Base-by-base conservation (phyloP, 2,888 invertebrate species). In the Mycalesis mineus region DNA sequence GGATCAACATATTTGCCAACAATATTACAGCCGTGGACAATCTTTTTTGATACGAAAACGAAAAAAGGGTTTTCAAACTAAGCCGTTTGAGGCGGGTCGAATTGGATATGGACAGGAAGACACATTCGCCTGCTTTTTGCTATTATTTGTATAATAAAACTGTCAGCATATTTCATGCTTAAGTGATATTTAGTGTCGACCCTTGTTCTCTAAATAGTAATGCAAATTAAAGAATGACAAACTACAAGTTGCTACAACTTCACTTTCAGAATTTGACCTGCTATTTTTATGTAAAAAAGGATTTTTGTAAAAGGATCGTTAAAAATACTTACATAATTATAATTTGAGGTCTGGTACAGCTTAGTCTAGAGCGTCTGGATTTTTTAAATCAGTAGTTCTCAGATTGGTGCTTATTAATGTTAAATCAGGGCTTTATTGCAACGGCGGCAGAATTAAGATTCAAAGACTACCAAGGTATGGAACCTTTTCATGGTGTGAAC, bases 11-110 rank as follows among this genome's bases (percentile, higher is more conserved):
- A 84, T 87, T 88, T 87, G 84, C 80, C 81, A 85, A 86, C 78
- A 80, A 80, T 78, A 84, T 81, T 77, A 82, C 82, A 76, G 82
- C 80, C 78, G 80, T 77, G 81, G 84, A 77, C 84, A 82, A 85
- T 86, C 82, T 78, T 82, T 82, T 74, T 77, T 80, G 82, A 82
- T 82, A 84, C 77, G 82, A 84, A 84, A 87, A 86, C 77, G 81
- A 76, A 82, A 87, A 87, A 86, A 83, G 82, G 88, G 88, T 77
- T 86, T 54, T 86, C 78, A 84, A 65, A 63, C 64, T 86, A 88
- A 88, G 85, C 89, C 82, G 64, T 81, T 88, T 89, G 89, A 89
- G 77, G 81, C 83, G 88, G 89, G 89, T 88, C 82, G 75, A 88
- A 87, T 89, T 83, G 82, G 77, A 75, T 82, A 78, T 80, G 79